These are phyloP conservation scores for Vombatus ursinus DNA, from an alignment of 2,113 vertebrate species.

Conservation along the genomic window DNA sequence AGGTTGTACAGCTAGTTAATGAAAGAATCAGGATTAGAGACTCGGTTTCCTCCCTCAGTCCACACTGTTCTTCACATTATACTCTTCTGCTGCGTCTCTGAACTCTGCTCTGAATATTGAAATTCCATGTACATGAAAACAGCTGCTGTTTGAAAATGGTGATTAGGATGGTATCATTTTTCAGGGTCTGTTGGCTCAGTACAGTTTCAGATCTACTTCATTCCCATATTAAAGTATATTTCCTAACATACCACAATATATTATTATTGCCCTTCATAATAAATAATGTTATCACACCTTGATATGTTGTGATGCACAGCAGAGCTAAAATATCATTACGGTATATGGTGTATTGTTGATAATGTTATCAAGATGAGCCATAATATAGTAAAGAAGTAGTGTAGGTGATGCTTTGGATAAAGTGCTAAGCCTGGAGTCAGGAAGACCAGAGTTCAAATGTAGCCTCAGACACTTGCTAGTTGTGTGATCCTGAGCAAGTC, in stretches of 20 bases:
- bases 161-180: not conserved
- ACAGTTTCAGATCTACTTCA: not conserved
- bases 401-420: not conserved
- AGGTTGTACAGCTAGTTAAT: not conserved
- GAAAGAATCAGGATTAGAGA: not conserved
- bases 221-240: not conserved
- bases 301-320: not conserved
- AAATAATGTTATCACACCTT: constrained; percentile 28
- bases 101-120: not conserved
- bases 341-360: not conserved
- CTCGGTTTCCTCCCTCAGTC: not conserved
- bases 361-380: not conserved
- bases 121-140: not conserved
- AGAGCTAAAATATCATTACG: not conserved
- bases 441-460: not conserved
- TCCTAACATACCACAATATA: not conserved
- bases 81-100: not conserved
- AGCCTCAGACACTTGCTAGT: not conserved
- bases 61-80: not conserved
- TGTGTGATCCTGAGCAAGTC: not conserved
- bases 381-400: not conserved
- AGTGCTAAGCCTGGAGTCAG: not conserved
- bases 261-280: not conserved
- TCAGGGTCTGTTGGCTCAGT: not conserved
- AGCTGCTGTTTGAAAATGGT: not conserved